Percentiles rank a stretch among this genome's conserved stretches.
Conservation (phyloP, 2,113 vertebrate genomes). For the Heliornis fulica region DNA sequence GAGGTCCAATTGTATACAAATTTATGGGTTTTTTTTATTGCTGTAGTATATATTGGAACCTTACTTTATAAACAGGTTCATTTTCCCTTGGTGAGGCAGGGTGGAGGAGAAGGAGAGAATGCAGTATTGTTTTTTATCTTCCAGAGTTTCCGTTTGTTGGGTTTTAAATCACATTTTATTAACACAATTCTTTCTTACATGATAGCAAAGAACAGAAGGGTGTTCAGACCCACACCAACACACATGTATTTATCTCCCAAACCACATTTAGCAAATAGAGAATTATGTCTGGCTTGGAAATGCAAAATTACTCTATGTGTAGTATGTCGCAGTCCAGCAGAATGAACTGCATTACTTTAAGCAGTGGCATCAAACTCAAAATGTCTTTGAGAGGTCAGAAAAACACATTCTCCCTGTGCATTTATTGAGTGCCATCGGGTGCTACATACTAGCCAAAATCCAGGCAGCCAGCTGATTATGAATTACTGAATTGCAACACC, state of each 20-base stretch:
- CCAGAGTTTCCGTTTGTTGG: not conserved
- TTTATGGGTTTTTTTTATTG: not conserved
- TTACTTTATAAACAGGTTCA: not conserved
- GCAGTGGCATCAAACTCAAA: not conserved
- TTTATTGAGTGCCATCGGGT: not conserved
- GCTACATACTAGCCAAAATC: not conserved
- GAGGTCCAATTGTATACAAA: not conserved
- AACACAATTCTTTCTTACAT: not conserved
- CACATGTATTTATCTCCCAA: not conserved
- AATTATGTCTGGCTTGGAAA: not conserved
- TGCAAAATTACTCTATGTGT: not conserved
- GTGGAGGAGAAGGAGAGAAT: not conserved
- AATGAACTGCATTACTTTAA: not conserved
- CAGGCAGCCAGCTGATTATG: not conserved
- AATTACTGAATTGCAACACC: not conserved
- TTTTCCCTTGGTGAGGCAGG: not conserved
- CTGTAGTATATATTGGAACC: not conserved
- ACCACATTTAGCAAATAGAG: not conserved
- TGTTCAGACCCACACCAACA: not conserved
- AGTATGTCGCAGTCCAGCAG: not conserved
- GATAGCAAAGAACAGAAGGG: not conserved
- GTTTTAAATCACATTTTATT: not conserved
- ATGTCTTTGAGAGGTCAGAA: not conserved
- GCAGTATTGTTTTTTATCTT: not conserved
- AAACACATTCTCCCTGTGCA: not conserved